Base-by-base conservation (phyloP, 1,140 invertebrate genomes). In the Temnothorax curvispinosus region DNA sequence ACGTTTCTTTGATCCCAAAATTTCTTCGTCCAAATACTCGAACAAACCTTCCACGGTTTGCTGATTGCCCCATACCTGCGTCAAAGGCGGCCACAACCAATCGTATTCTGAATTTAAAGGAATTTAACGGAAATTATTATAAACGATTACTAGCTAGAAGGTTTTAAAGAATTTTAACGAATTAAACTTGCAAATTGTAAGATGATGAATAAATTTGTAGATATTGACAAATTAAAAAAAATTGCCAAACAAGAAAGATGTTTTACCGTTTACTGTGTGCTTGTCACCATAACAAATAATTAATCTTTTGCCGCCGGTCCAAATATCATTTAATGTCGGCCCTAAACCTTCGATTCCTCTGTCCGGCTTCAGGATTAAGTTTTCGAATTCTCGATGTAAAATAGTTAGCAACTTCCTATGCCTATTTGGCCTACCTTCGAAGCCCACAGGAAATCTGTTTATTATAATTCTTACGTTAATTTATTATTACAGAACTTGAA, bases 71-170 rank as follows among this genome's bases (percentile, higher is more conserved):
- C 97, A 97, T 76, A 96, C 95, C 93, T 98, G 97, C 65, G 96
- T 96, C 85, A 98, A 93, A 35, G 96, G 96, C 18, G 97, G 96
- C 97, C 97, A 98, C 7, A 98, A 92, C 96, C 96, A 97, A n/a
- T 94, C 95, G 87, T 96, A 96, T 86, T 96, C 97, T 97, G 91
- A 76, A 95, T 96, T 44, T 56, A 65, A 71, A 27, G 47, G 11
- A 27, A 60, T 80, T 69, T 41, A 47, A 5, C 35, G 13, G 4
- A 47, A 38, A 38, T 41, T 44, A 21, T 75, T 47, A 74, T 9
- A 84, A 74, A 35, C 18, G 9, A 32, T 35, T 38, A 60, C 27
- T 86, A 21, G 5, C 3, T 77, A 21, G 52, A 41, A 9, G 7
- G 2, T 15, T 62, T 47, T 27, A 82, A 58, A 56, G 3, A 35